A percentile compares a stretch with the other conserved stretches of the same genome.
These are phyloP conservation scores for Bos taurus DNA, from an alignment of 2,113 vertebrate species.

Conservation along the genomic window DNA sequence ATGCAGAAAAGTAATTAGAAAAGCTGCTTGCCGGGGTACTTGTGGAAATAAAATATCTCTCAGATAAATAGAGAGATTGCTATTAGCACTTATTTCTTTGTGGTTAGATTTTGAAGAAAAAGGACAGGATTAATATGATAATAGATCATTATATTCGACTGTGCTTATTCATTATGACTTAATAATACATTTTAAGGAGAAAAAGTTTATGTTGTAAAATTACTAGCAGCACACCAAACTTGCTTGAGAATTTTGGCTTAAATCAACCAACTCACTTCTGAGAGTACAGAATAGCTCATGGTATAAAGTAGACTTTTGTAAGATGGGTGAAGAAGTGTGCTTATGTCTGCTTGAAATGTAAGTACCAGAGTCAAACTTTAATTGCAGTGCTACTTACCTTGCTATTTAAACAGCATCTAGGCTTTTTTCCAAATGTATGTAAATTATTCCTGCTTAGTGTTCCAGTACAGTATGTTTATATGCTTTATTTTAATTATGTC, in stretches of 20 bases:
- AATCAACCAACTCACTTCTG: background rate
- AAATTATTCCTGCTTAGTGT: background rate
- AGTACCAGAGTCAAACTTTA: slow-evolving; percentile 3
- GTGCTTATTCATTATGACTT: background rate
- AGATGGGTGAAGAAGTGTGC: background rate
- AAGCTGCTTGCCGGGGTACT: background rate
- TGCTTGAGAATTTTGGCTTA: slow-evolving; percentile 28
- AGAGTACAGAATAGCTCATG: background rate
- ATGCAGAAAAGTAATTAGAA: background rate
- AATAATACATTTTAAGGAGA: slow-evolving; percentile 21
- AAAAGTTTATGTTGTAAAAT: slow-evolving; percentile 17
- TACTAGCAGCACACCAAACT: background rate
- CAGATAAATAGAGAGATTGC: background rate
- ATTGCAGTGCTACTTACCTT: background rate
- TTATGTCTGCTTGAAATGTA: background rate
- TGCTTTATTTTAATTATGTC: slow-evolving; percentile 1
- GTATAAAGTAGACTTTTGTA: background rate
- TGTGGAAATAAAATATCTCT: slow-evolving; percentile 27
- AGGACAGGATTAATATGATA: background rate
- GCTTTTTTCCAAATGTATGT: background rate
- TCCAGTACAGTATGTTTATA: background rate
- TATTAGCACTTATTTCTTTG: background rate
- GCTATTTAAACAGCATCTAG: background rate
- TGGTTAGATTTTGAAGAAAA: slow-evolving; percentile 8
- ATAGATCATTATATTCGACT: background rate